Base-by-base conservation (phyloP, 2,888 invertebrate species). In the Cordylochernes scorpioides region DNA sequence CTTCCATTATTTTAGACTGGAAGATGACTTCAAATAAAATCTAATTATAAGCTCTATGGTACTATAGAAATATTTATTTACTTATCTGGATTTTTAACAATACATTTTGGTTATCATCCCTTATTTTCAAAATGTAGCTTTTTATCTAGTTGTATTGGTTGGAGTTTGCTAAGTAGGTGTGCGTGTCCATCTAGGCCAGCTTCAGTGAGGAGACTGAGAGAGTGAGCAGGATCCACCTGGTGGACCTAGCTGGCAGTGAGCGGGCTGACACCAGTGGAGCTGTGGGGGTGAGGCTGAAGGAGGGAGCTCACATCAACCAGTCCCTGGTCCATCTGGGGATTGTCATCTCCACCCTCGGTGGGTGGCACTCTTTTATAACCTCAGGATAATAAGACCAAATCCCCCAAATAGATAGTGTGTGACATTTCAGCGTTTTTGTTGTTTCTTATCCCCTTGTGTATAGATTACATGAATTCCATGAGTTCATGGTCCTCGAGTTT, bases 251-350 rank as follows among this genome's bases (percentile, higher is more conserved):
- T 31, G 80, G 80, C 43, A 78, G 78, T 49, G 80, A 80, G 53
- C 62, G 78, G 24, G 78, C 78, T 1, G 74, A 77, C 55, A 68
- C 77, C 9, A 74, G 80, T 1, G 82, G 80, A 22, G 80, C 84
- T 12, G 80, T 78, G 6, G 84, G 84, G 0, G 72, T 78, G 53
- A 62, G 84, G 14, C 57, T 86, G 39, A 78, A 75, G 52, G 78
- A 80, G 54, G 78, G 78, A 31, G 77, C 74, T 14, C 77, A 78
- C 53, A 80, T 80, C 47, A 80, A 80, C 54, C 78, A 80, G 55
- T 78, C 78, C 1, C 56, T 80, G 31, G 78, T 78, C 15, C 78
- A 80, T 13, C 59, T 80, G 30, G 78, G 78, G 35, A 73, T 72
- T 42, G 78, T 78, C 44, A 78, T 78, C 51, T 75, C 75, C 18